A percentile compares a stretch with the other conserved stretches of the same genome.
Conservation (phyloP, 2,797 vertebrate genomes). For the Notamacropus eugenii region DNA sequence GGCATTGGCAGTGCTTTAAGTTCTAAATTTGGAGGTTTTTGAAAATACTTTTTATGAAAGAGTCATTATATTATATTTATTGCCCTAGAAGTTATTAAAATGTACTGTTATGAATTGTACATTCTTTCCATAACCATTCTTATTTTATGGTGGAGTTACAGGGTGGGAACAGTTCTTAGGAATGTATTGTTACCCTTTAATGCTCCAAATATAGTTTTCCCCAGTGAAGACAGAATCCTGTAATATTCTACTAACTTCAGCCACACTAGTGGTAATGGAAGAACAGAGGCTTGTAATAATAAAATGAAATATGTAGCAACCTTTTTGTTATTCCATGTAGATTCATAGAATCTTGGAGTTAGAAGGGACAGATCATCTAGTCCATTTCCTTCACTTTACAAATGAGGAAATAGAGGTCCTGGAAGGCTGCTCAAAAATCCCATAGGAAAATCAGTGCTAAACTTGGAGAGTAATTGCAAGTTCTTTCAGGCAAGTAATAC, state of each 20-base stretch:
- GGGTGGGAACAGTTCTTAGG: neutral
- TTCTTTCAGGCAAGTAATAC: neutral
- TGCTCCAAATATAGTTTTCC: neutral
- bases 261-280: neutral
- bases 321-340: neutral
- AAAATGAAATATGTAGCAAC: neutral
- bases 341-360: neutral
- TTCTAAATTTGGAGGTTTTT: conserved; percentile 2
- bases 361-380: neutral
- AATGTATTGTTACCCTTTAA: neutral
- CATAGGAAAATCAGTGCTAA: neutral
- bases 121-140: conserved; percentile 24
- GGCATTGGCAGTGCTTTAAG: conserved; percentile 13
- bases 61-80: neutral
- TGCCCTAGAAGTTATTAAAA: conserved; percentile 21
- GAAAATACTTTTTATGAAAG: conserved; percentile 29
- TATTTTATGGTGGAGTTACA: conserved; percentile 22
- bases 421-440: neutral
- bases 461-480: neutral
- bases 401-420: neutral
- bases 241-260: neutral
- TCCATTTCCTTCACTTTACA: neutral
- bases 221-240: neutral
- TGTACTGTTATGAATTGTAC: neutral
- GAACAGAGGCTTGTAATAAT: neutral